Percentiles rank a stretch among this genome's conserved stretches.
phyloP scores from a whole-genome alignment of 2,113 vertebrate genomes.

The Ptyas mucosa region DNA sequence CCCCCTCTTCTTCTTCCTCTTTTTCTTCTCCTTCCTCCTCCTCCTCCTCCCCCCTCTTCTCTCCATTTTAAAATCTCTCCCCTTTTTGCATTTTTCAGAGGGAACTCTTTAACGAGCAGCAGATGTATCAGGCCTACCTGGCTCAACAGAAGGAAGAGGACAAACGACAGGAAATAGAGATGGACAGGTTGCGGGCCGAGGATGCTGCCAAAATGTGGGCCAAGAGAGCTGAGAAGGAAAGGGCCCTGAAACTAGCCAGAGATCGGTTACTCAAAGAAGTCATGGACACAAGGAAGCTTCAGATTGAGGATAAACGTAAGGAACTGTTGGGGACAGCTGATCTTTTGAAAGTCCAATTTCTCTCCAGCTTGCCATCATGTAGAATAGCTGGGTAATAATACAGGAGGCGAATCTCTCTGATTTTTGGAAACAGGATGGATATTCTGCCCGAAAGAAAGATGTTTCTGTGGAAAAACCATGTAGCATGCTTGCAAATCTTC shows the following conservation, averaged over 20 bases:
- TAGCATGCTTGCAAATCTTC: background rate
- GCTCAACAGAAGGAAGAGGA: conserved; percentile 69
- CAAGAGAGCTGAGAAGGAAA: conserved; percentile 61
- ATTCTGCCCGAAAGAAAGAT: background rate
- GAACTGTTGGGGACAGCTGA: background rate
- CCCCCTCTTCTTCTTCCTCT: too few species aligned
- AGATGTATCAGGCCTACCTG: conserved; percentile 74
- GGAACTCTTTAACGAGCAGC: conserved; percentile 74
- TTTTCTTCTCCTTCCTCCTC: too few species aligned
- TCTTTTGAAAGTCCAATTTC: background rate
- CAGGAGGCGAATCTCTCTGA: background rate
- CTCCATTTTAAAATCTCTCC: background rate
- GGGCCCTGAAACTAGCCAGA: conserved; percentile 69
- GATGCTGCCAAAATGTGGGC: conserved; percentile 68
- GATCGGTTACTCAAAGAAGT: conserved; percentile 77
- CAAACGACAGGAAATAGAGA: conserved; percentile 69
- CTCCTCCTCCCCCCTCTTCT: too few species aligned
- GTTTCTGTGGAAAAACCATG: background rate
- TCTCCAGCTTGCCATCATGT: background rate
- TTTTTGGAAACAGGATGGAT: too few species aligned
- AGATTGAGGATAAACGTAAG: conserved; percentile 86
- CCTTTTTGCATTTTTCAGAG: conserved; percentile 60
- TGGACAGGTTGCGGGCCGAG: conserved; percentile 69
- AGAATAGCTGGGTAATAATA: background rate
- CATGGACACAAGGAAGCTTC: conserved; percentile 70